A percentile compares a stretch with the other conserved stretches of the same genome.
These are phyloP conservation scores for Philhelius pedissequus DNA, from an alignment of 2,888 invertebrate species.

Conservation along the genomic window DNA sequence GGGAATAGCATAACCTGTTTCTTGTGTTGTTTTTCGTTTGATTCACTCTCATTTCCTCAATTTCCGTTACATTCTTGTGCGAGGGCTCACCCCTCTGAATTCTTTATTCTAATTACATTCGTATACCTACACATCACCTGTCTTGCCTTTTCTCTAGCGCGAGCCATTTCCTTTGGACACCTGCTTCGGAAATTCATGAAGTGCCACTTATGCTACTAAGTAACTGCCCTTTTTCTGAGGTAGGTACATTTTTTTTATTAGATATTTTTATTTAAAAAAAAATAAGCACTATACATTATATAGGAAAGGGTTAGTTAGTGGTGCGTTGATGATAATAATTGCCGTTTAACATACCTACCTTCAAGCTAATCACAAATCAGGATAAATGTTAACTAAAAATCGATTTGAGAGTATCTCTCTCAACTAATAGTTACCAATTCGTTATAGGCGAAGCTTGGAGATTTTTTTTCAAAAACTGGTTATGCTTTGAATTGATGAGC, in stretches of 20 bases:
- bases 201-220: conserved; percentile 12
- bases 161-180: conserved; percentile 39
- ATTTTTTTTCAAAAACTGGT: conserved; percentile 59
- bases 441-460: conserved; percentile 45
- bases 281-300: background rate
- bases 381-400: background rate
- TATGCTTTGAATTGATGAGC: conserved; percentile 62
- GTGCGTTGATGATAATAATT: background rate
- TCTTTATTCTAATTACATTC: conserved; percentile 45
- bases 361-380: background rate
- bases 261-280: background rate
- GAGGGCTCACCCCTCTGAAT: conserved; percentile 53
- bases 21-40: conserved; percentile 29
- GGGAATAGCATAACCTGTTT: conserved; percentile 46
- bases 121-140: conserved; percentile 55
- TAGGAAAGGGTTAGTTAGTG: background rate
- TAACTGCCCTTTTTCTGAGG: background rate
- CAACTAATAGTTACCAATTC: conserved; percentile 30
- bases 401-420: background rate
- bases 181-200: conserved; percentile 48
- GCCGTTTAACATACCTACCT: background rate
- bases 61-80: conserved; percentile 64
- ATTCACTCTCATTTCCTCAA: conserved; percentile 67
- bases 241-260: background rate
- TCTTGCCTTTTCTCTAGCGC: conserved; percentile 25